These are phyloP conservation scores for Ischnura elegans DNA, from an alignment of 2,888 invertebrate genomes.

Conservation along the genomic window DNA sequence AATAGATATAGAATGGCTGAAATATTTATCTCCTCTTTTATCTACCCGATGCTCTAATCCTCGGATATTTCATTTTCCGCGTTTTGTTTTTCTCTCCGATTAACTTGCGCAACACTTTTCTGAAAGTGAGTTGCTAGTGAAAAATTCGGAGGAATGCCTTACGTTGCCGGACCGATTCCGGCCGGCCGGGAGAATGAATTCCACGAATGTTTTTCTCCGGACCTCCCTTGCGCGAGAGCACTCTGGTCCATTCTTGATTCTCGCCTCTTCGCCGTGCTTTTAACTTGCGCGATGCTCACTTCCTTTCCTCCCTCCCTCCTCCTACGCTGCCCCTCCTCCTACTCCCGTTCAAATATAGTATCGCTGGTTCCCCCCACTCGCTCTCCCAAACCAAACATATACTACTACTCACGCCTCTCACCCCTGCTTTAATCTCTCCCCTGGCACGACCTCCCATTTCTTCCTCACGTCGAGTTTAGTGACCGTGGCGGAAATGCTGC, in stretches of 20 bases:
- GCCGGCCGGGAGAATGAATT: neutral
- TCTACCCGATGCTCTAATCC: too few species aligned
- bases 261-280: neutral
- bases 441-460: conserved; percentile 61
- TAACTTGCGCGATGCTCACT: neutral
- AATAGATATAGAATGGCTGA: too few species aligned
- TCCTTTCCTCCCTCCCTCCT: neutral
- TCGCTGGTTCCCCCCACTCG: neutral
- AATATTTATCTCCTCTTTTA: too few species aligned
- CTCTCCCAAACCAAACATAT: neutral
- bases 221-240: neutral
- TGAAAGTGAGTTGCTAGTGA: too few species aligned
- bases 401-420: conserved; percentile 70
- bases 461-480: conserved; percentile 21
- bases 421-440: conserved; percentile 41
- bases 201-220: neutral
- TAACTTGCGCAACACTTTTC: too few species aligned
- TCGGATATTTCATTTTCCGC: too few species aligned
- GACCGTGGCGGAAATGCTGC: conserved; percentile 35
- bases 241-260: conserved; percentile 26
- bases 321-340: neutral
- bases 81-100: too few species aligned
- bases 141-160: too few species aligned
- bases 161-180: too few species aligned
- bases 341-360: conserved; percentile 60